Percentiles rank a stretch among this genome's conserved stretches.
These are phyloP conservation scores for Sinocyclocheilus anshuiensis DNA, from an alignment of 2,113 vertebrate species.

Conservation along the genomic window DNA sequence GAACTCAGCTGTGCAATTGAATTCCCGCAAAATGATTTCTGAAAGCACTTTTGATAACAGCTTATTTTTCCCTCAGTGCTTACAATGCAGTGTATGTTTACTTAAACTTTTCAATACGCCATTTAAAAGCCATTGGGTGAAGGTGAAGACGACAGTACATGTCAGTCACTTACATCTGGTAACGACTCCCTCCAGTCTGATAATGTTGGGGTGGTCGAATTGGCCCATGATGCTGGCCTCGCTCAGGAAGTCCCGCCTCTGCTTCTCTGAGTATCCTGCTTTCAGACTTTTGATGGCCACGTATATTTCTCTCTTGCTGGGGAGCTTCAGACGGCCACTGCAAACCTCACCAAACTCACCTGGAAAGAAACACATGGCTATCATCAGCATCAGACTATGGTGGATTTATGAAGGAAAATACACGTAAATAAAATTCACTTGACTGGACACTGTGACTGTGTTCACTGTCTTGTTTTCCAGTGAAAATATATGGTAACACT, in stretches of 20 bases:
- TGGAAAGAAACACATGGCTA: constrained; percentile 43
- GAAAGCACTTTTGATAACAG: neutral
- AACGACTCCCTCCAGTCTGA: constrained; percentile 77
- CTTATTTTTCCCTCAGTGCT: constrained; percentile 1
- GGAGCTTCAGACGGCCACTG: constrained; percentile 75
- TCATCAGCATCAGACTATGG: constrained; percentile 19
- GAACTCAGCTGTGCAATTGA: constrained; percentile 9
- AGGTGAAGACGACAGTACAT: neutral
- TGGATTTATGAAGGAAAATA: neutral
- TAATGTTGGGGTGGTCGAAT: constrained; percentile 79
- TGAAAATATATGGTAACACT: too few relatives aligned
- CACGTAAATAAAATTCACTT: neutral
- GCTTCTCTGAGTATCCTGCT: constrained; percentile 77
- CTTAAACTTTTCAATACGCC: neutral
- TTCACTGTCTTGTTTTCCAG: too few relatives aligned
- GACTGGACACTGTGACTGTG: neutral
- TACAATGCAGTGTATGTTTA: neutral
- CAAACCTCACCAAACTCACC: constrained; percentile 80
- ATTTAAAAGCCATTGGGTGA: neutral
- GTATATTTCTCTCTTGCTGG: constrained; percentile 77
- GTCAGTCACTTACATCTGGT: constrained; percentile 74
- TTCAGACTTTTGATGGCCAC: constrained; percentile 80
- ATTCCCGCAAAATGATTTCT: neutral
- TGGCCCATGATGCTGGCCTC: constrained; percentile 81
- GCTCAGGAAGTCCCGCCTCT: constrained; percentile 77